Evolutionary conservation across 2,113 vertebrate genomes (phyloP).

Genomic region (Thinocorus orbignyianus): DNA sequence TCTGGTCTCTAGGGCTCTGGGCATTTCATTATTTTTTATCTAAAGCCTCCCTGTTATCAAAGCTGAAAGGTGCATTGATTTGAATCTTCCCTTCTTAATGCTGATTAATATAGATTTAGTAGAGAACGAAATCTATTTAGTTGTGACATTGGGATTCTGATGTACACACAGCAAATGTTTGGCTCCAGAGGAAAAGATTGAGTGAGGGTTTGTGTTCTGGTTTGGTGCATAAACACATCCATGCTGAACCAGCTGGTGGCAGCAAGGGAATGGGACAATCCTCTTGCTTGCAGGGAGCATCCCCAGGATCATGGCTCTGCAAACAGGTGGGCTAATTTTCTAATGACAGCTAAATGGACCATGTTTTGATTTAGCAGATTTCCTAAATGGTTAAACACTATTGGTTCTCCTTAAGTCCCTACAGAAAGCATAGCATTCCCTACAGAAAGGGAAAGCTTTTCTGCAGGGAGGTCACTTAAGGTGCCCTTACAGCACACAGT

Average conservation of each 20-base stretch:
- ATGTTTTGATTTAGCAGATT: not conserved
- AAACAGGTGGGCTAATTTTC: not conserved
- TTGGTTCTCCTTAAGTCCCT: not conserved
- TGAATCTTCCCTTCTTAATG: not conserved
- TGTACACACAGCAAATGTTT: not conserved
- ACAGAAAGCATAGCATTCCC: not conserved
- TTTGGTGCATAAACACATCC: not conserved
- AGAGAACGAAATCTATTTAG: not conserved
- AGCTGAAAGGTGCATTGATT: slow-evolving; percentile 33
- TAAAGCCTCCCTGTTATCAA: slow-evolving; percentile 27
- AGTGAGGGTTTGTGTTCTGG: not conserved
- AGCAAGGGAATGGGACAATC: not conserved
- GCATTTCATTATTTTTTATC: slow-evolving; percentile 30
- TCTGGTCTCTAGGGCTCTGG: not conserved
- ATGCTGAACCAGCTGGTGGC: not conserved
- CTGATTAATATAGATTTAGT: not conserved
- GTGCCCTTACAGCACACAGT: not conserved
- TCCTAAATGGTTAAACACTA: not conserved
- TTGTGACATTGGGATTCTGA: not conserved
- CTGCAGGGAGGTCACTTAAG: not conserved
- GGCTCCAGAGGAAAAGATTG: not conserved
- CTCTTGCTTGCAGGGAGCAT: not conserved
- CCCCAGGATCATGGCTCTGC: not conserved
- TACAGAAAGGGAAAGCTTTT: not conserved
- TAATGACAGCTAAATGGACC: rapidly evolving